Base-by-base conservation (phyloP, 2,113 vertebrate genomes). In the Anseranas semipalmata region DNA sequence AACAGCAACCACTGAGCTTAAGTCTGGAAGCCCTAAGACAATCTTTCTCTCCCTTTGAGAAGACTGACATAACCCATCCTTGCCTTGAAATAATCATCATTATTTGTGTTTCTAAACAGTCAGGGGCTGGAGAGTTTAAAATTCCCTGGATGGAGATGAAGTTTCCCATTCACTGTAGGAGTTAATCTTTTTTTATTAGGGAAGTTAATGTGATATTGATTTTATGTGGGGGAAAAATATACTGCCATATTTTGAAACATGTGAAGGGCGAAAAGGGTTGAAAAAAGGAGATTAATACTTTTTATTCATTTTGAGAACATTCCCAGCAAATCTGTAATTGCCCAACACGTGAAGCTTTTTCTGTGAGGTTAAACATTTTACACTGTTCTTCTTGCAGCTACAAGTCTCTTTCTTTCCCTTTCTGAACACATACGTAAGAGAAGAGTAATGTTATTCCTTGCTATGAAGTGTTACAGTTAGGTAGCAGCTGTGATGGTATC, bases 401-500 rank as follows among this genome's bases (percentile, higher is more conserved):
- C 60, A 90, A 75, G n/a, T 73, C 77, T 65, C 52, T 73, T 75
- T 90, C 68, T 88, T 82, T 41, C 37, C 56, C 35, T 87, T 87
- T 90, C 83, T 4, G 32, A 90, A 90, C 80, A 85, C 91, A 78
- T 91, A 86, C 20, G n/a, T 82, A 93, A 95, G 88, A 83, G 89
- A 76, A 87, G 77, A 90, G 63, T 68, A 91, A 91, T 89, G 91
- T 95, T 95, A 91, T 90, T 95, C 90, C 94, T 96, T n/a, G 2
- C 91, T 86, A 83, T 81, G 81, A 95, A 97, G 92, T 86, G 91
- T 91, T 95, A 87, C 78, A 87, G 94, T 89, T 90, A 94, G 94
- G 93, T 85, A 95, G 92, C 91, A 96, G 93, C 93, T 96, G 95
- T 91, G 95, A 96, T 88, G 88, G 30, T 95, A 95, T 97, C 97